These are phyloP conservation scores for Acrocephalus scirpaceus DNA, from an alignment of 2,797 vertebrate genomes.

Conservation along the genomic window DNA sequence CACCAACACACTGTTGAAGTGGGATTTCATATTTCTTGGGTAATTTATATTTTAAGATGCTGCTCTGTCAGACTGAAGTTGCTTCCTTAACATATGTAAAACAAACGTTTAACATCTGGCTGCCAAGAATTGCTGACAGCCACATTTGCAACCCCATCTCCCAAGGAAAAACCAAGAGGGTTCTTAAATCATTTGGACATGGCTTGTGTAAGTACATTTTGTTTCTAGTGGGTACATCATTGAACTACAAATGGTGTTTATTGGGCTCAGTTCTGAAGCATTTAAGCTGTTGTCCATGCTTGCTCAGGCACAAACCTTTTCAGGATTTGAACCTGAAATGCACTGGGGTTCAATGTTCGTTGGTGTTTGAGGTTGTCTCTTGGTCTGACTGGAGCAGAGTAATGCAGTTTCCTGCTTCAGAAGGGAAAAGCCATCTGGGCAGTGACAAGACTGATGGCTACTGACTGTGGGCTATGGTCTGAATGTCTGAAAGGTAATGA, in stretches of 20 bases:
- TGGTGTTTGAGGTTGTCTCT: not conserved
- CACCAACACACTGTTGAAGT: not conserved
- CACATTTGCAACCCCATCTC: not conserved
- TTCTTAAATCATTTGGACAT: not conserved
- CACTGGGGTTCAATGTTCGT: rapidly evolving
- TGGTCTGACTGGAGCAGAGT: not conserved
- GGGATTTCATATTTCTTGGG: not conserved
- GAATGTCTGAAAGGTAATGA: not conserved
- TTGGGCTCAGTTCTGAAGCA: not conserved
- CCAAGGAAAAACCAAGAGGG: not conserved
- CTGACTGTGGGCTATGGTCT: not conserved
- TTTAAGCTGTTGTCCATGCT: rapidly evolving
- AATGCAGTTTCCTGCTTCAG: not conserved
- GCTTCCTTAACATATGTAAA: not conserved
- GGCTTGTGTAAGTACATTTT: not conserved
- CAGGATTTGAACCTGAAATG: not conserved
- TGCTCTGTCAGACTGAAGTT: not conserved
- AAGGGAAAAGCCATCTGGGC: not conserved
- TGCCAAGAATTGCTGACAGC: not conserved
- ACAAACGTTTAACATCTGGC: not conserved
- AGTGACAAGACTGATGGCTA: not conserved
- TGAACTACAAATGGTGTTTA: not conserved
- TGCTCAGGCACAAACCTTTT: not conserved
- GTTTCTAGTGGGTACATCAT: not conserved
- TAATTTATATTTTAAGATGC: not conserved